A percentile compares a stretch with the other conserved stretches of the same genome.
Conservation (phyloP, 1,140 invertebrate species). For the Atopsyche davidsoni region DNA sequence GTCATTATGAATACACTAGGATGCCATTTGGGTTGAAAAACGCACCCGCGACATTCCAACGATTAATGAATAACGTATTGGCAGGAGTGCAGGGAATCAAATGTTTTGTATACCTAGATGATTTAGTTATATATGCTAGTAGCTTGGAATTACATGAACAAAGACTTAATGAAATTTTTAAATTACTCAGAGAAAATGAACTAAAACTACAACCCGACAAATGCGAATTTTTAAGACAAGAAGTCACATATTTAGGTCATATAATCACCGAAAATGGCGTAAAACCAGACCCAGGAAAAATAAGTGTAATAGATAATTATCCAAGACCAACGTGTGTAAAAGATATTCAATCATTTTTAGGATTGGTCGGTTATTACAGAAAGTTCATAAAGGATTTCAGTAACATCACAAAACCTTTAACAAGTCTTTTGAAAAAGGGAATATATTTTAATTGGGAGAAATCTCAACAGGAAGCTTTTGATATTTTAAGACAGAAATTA, state of each 20-base stretch:
- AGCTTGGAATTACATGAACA: slow-evolving; percentile 37
- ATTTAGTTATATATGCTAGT: slow-evolving; percentile 32
- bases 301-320: slow-evolving; percentile 36
- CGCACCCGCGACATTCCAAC: slow-evolving; percentile 35
- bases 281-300: slow-evolving; percentile 37
- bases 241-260: slow-evolving; percentile 45
- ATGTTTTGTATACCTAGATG: slow-evolving; percentile 42
- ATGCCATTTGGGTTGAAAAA: slow-evolving; percentile 38
- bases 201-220: slow-evolving; percentile 45
- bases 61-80: slow-evolving; percentile 33
- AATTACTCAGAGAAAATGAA: slow-evolving; percentile 34
- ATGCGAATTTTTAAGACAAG: slow-evolving; percentile 42
- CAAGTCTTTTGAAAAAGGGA: slow-evolving; percentile 31
- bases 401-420: slow-evolving; percentile 33
- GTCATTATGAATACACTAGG: slow-evolving; percentile 29
- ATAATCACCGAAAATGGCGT: slow-evolving; percentile 39
- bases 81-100: slow-evolving; percentile 21
- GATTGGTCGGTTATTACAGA: slow-evolving; percentile 35
- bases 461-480: slow-evolving; percentile 34
- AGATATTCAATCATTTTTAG: slow-evolving; percentile 42
- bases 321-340: slow-evolving; percentile 35
- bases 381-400: slow-evolving; percentile 33
- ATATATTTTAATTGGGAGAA: slow-evolving; percentile 28
- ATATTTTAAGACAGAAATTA: slow-evolving; percentile 37
- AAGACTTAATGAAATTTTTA: slow-evolving; percentile 37